Conservation (phyloP, 2,113 vertebrate species). For the Cyrtonyx montezumae region DNA sequence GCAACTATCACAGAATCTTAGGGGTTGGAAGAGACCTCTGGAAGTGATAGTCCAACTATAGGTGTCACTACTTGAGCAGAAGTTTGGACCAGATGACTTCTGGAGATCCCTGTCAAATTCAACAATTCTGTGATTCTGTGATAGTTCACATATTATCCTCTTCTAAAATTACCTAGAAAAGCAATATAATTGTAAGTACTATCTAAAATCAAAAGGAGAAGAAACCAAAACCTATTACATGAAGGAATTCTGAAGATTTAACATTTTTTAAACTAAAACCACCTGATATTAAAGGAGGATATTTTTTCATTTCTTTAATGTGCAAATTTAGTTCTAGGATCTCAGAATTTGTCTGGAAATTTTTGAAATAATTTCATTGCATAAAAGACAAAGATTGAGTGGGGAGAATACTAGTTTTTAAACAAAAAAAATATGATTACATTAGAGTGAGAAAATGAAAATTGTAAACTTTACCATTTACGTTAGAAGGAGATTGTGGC, state of each 20-base stretch:
- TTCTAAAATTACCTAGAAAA: not conserved
- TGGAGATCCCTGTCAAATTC: not conserved
- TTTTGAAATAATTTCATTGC: not conserved
- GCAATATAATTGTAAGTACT: not conserved
- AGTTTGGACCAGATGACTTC: not conserved
- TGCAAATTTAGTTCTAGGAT: not conserved
- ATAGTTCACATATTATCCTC: not conserved
- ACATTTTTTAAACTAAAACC: not conserved
- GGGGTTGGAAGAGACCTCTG: too few relatives aligned
- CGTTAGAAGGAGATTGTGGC: not conserved
- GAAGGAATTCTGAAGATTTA: not conserved
- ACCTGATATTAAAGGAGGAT: not conserved
- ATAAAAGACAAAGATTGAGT: not conserved
- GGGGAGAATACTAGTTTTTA: not conserved
- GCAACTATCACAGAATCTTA: too few relatives aligned
- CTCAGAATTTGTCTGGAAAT: not conserved
- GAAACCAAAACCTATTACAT: not conserved
- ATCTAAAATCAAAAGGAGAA: not conserved
- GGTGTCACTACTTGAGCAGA: not conserved
- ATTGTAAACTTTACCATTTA: fast-evolving
- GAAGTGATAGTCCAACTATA: not conserved
- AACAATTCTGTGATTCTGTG: not conserved
- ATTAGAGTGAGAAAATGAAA: not conserved
- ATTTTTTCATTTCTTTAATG: not conserved
- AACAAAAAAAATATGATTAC: not conserved